Conservation (phyloP, 2,113 vertebrate species). For the Seriola quinqueradiata region DNA sequence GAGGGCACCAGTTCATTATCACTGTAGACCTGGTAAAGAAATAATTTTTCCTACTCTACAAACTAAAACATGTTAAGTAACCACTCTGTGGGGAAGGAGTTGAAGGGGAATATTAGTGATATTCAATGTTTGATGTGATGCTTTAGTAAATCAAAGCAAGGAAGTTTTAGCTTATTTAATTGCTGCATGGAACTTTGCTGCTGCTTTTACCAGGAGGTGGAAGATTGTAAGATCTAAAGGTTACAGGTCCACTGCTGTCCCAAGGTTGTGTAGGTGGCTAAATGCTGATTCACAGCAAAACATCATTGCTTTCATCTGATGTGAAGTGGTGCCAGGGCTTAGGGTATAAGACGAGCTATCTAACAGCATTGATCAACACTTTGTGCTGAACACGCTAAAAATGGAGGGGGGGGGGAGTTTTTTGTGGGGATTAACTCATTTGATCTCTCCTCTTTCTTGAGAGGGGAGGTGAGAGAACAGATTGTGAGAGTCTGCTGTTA, state of each 20-base stretch:
- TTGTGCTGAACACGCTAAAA: constrained; percentile 74
- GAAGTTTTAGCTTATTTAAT: not conserved
- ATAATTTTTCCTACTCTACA: not conserved
- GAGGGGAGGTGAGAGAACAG: constrained; percentile 65
- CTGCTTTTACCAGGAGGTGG: not conserved
- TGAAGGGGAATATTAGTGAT: not conserved
- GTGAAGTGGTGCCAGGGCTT: constrained; percentile 66
- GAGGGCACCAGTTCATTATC: constrained; percentile 1
- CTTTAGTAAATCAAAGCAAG: not conserved
- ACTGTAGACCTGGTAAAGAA: not conserved
- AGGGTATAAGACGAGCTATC: constrained; percentile 53
- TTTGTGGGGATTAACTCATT: constrained; percentile 66
- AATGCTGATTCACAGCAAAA: constrained; percentile 72
- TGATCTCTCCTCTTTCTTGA: constrained; percentile 56
- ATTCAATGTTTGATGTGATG: not conserved
- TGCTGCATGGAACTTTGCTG: not conserved
- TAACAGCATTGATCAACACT: constrained; percentile 70
- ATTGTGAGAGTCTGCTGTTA: constrained; percentile 67
- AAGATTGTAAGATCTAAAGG: constrained; percentile 30
- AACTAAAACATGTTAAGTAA: not conserved
- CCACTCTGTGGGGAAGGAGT: not conserved
- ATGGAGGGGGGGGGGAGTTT: constrained; percentile 5
- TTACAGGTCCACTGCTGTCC: constrained; percentile 41
- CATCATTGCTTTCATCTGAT: constrained; percentile 64
- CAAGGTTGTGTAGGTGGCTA: constrained; percentile 40